phyloP scores from a whole-genome alignment of 2,113 vertebrate species.

The Daubentonia madagascariensis region DNA sequence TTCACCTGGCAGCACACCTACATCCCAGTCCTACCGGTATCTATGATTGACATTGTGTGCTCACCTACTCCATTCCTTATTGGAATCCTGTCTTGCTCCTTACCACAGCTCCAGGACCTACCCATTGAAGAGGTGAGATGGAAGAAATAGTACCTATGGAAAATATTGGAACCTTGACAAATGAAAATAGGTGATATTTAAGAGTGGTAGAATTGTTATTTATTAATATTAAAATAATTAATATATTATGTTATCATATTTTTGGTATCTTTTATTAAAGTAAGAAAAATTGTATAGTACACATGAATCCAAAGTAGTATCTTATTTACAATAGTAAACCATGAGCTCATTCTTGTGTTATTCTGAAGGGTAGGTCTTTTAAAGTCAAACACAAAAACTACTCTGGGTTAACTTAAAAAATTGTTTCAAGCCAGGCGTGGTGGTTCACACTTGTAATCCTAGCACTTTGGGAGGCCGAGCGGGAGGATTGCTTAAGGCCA shows the following conservation, averaged over 20 bases:
- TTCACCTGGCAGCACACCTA: constrained; percentile 99
- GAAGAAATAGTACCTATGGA: neutral
- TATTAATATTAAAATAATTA: neutral
- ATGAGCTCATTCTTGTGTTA: neutral
- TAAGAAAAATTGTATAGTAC: neutral
- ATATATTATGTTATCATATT: neutral
- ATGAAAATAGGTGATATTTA: constrained; percentile 1
- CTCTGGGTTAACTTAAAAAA: neutral
- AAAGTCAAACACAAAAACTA: constrained; percentile 22
- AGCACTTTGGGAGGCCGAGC: neutral
- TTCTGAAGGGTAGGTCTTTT: neutral
- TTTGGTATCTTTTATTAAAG: constrained; percentile 4
- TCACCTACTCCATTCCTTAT: constrained; percentile 98
- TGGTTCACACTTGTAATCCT: neutral
- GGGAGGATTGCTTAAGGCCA: neutral
- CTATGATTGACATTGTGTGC: constrained; percentile 98
- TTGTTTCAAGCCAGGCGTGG: neutral
- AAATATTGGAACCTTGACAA: neutral
- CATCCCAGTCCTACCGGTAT: constrained; percentile 93
- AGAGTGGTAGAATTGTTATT: neutral
- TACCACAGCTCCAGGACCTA: constrained; percentile 93
- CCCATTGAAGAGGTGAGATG: constrained; percentile 95
- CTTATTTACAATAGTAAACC: neutral
- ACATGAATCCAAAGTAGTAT: neutral
- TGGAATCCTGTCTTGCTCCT: constrained; percentile 92